Base-by-base conservation (phyloP, 37 sponge, comb jelly and placozoan genomes). In the Chondrilla cf. caribensis region DNA sequence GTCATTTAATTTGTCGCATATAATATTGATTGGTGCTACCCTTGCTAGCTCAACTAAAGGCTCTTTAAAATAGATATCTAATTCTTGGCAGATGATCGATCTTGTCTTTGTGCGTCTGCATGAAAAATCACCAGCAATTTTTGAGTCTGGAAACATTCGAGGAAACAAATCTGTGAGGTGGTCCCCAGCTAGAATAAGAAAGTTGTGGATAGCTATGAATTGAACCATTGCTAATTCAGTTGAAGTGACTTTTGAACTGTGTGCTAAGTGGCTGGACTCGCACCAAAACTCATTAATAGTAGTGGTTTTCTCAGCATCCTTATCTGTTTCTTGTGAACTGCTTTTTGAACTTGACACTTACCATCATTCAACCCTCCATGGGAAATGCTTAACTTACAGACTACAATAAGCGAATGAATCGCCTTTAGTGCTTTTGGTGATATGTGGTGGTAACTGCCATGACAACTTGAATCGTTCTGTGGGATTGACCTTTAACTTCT, bases 201-300 rank as follows among this genome's bases (percentile, higher is more conserved):
- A 25, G 31, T 82, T 82, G 38, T 82, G 83, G 54, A 62, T n/a
- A n/a, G 83, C 83, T 26, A 82, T 82, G 41, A 82, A 82, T 26
- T 82, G 55, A 21, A 58, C 31, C 78, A 77, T 77, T 41, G 38
- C 38, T 47, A 77, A 37, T 47, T 77, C 64, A 62, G 64, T n/a
- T 29, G 64, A 6, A 28, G 64, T 62, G 7, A 62, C 29, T 29
- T 62, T 62, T 6, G 32, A 32, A 47, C 9, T 47, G 51, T 47
- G 51, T 47, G 51, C 51, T 11, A 11, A 47, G 11, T 11, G 51
- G 51, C 51, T 47, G 6, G 51, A 47, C 51, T 47, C 51, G 51
- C 51, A 6, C 51, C 51, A 47, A 47, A 47, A 47, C 11, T 6
- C 51, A 47, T 11, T 47, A 47, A 11, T 47, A 47, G 6, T 6